Evolutionary conservation across 2,797 vertebrate species (phyloP).

Genomic region (Ceyx erithaca): DNA sequence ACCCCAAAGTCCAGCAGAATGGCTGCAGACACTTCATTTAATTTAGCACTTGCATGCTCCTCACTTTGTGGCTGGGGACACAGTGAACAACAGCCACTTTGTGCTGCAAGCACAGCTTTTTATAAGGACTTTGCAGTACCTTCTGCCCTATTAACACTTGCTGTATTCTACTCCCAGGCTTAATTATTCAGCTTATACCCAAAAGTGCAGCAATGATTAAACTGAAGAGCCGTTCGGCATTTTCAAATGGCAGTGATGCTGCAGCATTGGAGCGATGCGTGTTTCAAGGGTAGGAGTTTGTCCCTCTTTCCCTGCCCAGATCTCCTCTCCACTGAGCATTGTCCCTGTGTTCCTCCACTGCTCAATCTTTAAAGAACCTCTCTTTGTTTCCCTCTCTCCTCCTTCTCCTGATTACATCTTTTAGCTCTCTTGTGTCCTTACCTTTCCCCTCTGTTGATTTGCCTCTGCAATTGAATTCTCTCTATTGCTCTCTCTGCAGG

Average conservation of each 20-base stretch:
- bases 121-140: conserved; percentile 51
- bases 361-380: not conserved
- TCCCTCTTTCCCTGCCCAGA: conserved; percentile 5
- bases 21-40: conserved; percentile 39
- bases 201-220: conserved; percentile 65
- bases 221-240: conserved; percentile 54
- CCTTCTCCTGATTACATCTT: not conserved
- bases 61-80: not conserved
- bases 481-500: conserved; percentile 16
- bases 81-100: conserved; percentile 24
- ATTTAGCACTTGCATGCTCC: conserved; percentile 31
- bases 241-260: conserved; percentile 33
- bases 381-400: not conserved
- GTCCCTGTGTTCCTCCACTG: not conserved
- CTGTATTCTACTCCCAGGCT: conserved; percentile 63
- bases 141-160: conserved; percentile 65
- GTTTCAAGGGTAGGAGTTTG: conserved; percentile 47
- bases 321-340: conserved; percentile 1
- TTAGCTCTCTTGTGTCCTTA: not conserved
- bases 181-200: conserved; percentile 71
- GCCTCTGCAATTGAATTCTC: conserved; percentile 25
- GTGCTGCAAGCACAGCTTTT: conserved; percentile 56
- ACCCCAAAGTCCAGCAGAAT: not conserved
- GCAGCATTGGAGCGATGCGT: not conserved
- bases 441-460: conserved; percentile 43